Evolutionary conservation across 2,113 vertebrate genomes (phyloP), one percentile per base, ranked within the genome.

Genomic region (Hemiprocne comata): DNA sequence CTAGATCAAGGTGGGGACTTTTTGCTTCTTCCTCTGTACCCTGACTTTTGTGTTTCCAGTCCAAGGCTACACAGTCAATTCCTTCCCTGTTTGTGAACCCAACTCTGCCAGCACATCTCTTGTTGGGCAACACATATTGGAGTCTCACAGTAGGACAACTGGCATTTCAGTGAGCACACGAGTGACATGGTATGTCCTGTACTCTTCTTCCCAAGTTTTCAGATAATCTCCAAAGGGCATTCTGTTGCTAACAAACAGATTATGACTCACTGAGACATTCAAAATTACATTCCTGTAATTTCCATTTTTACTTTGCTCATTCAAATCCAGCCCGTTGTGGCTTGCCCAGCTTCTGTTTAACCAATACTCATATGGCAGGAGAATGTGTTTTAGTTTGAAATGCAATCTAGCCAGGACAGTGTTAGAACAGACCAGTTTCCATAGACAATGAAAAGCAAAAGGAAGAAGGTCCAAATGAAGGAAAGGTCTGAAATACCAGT

Each of bases 181-280:
- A 64, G 54, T 76, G 40, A 42, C 1, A 1, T 16, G 44, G 3
- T 54, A 11, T n/a, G n/a, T 25, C 33, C 89, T 3, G 2, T 34
- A 50, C 58, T 70, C 18, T 33, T 82, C 67, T 65, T 88, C n/a
- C n/a, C 36, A 70, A 66, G 53, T 71, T 70, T 53, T 85, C 78
- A 79, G 66, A 64, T 31, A 20, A 48, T n/a, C 17, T 90, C 76
- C 38, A 62, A 50, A 87, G 79, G 31, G 21, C 29, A 46, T 93
- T 84, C 69, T 44, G 75, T 73, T 95, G 50, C 64, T 94, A 93
- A 87, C 71, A 87, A 87, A 91, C 9, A n/a, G 40, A 87, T 15
- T 91, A 67, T 94, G 94, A 95, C 75, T 95, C 93, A 95, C 50
- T 8, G 6, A 93, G 58, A 87, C 58, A 61, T 57, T 85, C 51